Conservation (phyloP, 2,888 invertebrate genomes). For the Erpobdella octoculata region DNA sequence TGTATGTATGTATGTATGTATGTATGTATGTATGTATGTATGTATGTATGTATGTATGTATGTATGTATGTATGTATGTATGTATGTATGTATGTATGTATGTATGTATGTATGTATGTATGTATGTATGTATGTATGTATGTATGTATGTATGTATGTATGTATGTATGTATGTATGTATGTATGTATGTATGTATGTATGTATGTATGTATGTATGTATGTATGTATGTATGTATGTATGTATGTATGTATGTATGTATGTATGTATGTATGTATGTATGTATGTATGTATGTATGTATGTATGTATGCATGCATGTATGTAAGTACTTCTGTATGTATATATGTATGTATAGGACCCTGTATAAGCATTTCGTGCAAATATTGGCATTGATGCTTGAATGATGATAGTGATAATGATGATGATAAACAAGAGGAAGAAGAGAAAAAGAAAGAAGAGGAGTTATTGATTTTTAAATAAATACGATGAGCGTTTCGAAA, state of each 20-base stretch:
- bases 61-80: background rate
- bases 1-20: background rate
- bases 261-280: conserved; percentile 25
- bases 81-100: background rate
- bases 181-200: background rate
- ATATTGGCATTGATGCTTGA: too few relatives aligned
- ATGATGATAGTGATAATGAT: too few relatives aligned
- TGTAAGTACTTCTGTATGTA: background rate
- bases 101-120: background rate
- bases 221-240: too few relatives aligned
- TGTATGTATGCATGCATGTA: background rate
- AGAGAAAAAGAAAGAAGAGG: too few relatives aligned
- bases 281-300: conserved; percentile 22
- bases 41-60: background rate
- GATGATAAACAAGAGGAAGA: too few relatives aligned
- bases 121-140: background rate
- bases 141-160: background rate
- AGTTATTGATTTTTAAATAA: too few relatives aligned
- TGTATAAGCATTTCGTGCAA: too few relatives aligned
- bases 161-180: background rate
- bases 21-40: background rate
- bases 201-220: background rate
- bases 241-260: background rate
- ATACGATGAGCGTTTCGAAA: too few relatives aligned
- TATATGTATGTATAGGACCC: conserved; percentile 7